Evolutionary conservation across 2,113 vertebrate genomes (phyloP).

Genomic region (Sinocyclocheilus anophthalmus): DNA sequence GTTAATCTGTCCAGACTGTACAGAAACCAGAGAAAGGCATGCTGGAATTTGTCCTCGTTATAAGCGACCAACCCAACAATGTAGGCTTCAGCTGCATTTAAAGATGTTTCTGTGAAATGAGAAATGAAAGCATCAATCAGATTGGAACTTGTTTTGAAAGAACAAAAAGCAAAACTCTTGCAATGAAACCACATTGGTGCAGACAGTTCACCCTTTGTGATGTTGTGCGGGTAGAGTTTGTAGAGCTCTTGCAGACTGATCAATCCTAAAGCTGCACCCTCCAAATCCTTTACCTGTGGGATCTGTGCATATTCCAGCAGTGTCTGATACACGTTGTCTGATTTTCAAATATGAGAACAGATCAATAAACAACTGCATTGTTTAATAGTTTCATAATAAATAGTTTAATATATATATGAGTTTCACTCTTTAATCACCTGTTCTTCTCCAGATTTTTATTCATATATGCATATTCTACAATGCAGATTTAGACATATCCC

Average conservation of each 20-base stretch:
- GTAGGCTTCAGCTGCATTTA: conserved; percentile 29
- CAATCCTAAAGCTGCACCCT: conserved; percentile 23
- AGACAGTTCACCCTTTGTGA: conserved; percentile 17
- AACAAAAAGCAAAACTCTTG: not conserved
- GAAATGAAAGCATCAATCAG: not conserved
- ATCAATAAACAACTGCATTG: not conserved
- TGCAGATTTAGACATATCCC: not conserved
- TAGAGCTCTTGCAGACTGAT: conserved; percentile 54
- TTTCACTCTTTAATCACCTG: not conserved
- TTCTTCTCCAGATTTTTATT: not conserved
- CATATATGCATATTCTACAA: not conserved
- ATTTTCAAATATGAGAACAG: not conserved
- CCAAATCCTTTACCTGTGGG: not conserved
- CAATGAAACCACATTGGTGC: not conserved
- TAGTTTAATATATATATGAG: too few relatives aligned
- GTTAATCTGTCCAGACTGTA: not conserved
- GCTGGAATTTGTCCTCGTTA: not conserved
- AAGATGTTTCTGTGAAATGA: not conserved
- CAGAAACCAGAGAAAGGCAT: conserved; percentile 50
- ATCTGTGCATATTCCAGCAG: not conserved
- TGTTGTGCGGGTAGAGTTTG: conserved; percentile 39
- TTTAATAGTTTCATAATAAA: not conserved
- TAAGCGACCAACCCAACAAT: conserved; percentile 36
- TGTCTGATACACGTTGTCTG: not conserved
- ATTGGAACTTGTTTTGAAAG: not conserved